A percentile compares a stretch with the other conserved stretches of the same genome.
phyloP scores from a whole-genome alignment of 2,113 vertebrate genomes.

The Lycaon pictus region DNA sequence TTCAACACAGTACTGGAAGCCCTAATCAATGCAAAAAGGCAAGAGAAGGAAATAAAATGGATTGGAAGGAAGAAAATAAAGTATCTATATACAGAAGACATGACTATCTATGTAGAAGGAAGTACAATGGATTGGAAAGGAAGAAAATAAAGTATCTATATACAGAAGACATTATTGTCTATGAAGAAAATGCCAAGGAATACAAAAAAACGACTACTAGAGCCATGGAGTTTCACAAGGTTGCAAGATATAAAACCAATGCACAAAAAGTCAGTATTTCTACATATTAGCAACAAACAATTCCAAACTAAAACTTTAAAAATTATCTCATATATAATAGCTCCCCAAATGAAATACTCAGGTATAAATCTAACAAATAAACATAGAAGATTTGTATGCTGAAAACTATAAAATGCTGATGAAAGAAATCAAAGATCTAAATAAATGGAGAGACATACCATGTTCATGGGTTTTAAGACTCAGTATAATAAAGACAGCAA shows the following conservation, averaged over 20 bases:
- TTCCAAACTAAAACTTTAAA: slow-evolving; percentile 8
- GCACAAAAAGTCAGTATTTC: background rate
- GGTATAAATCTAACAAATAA: background rate
- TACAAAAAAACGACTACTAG: background rate
- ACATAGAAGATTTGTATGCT: background rate
- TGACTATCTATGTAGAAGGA: background rate
- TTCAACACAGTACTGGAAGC: background rate
- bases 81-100: background rate
- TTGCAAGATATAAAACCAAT: background rate
- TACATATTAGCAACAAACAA: background rate
- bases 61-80: background rate
- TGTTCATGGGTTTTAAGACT: background rate
- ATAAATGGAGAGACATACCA: background rate
- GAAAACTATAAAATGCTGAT: background rate
- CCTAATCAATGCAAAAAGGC: background rate
- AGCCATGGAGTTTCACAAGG: background rate
- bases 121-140: background rate
- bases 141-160: background rate
- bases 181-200: background rate
- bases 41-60: background rate
- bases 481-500: background rate
- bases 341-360: background rate
- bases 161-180: background rate
- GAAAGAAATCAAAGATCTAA: background rate
- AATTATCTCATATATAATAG: background rate